Evolutionary conservation across 1,140 invertebrate genomes (phyloP).

Genomic region (Calephelis virginiensis): DNA sequence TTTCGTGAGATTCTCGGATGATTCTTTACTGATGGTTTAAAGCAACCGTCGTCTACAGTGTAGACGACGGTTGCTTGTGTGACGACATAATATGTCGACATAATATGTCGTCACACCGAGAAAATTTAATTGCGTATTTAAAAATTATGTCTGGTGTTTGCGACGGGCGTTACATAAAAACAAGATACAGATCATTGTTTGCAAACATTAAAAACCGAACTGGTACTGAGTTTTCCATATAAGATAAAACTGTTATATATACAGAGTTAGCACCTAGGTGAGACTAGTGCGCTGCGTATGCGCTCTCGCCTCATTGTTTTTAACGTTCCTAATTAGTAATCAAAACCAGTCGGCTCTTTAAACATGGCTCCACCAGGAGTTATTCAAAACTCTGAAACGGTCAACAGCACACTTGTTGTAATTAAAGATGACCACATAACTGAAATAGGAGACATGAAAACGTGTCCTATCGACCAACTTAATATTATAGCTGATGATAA

Average conservation of each 20-base stretch:
- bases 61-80: no score
- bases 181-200: constrained; percentile 38
- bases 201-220: constrained; percentile 45
- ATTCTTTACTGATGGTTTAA: no score
- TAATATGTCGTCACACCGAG: no score
- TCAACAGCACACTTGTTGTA: constrained; percentile 42
- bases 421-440: constrained; percentile 42
- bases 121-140: no score
- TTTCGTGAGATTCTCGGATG: no score
- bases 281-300: constrained; percentile 52
- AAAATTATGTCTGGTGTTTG: background rate
- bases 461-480: constrained; percentile 53
- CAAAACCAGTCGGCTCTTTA: constrained; percentile 11
- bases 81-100: no score
- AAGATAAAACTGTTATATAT: constrained; percentile 69
- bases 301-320: constrained; percentile 37
- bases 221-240: constrained; percentile 35
- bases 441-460: constrained; percentile 36
- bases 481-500: constrained; percentile 25
- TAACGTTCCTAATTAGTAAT: background rate
- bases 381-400: constrained; percentile 48
- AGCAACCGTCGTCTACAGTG: no score
- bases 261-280: constrained; percentile 47
- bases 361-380: constrained; percentile 68
- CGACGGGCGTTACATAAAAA: constrained; percentile 23